Conservation (phyloP, 2,797 vertebrate genomes). For the Trachurus trachurus region DNA sequence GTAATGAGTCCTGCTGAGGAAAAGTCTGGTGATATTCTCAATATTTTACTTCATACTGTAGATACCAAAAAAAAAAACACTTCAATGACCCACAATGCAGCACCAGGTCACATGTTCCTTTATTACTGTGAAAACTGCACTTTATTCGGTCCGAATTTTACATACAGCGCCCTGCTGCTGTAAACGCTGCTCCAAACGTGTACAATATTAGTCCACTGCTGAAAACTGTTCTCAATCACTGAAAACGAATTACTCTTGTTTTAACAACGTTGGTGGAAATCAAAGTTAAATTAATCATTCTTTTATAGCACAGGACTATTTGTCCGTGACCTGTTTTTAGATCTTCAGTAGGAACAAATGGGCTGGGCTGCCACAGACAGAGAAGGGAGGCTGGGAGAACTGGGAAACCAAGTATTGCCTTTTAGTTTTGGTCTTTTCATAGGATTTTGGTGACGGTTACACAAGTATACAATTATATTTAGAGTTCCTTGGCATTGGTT, state of each 20-base stretch:
- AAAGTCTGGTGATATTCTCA: neutral
- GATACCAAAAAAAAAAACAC: neutral
- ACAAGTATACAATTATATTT: slow-evolving; percentile 10
- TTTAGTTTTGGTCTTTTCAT: slow-evolving; percentile 9
- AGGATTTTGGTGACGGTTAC: neutral
- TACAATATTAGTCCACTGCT: neutral
- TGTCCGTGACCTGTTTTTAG: neutral
- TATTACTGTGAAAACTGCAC: neutral
- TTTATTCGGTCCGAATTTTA: neutral
- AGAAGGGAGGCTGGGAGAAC: neutral
- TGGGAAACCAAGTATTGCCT: neutral
- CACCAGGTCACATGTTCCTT: neutral
- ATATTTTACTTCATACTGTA: slow-evolving; percentile 1
- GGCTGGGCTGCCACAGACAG: neutral
- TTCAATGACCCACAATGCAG: neutral
- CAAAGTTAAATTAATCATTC: neutral
- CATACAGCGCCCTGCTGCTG: neutral
- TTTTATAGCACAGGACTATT: neutral
- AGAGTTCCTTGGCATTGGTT: neutral
- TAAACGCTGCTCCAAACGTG: neutral
- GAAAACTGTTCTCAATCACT: slow-evolving; percentile 6
- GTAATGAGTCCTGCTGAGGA: neutral
- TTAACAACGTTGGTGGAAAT: neutral
- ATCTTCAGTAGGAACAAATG: neutral
- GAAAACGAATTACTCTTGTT: neutral